phyloP scores from a whole-genome alignment of 2,113 vertebrate species.

The Hassar affinis region DNA sequence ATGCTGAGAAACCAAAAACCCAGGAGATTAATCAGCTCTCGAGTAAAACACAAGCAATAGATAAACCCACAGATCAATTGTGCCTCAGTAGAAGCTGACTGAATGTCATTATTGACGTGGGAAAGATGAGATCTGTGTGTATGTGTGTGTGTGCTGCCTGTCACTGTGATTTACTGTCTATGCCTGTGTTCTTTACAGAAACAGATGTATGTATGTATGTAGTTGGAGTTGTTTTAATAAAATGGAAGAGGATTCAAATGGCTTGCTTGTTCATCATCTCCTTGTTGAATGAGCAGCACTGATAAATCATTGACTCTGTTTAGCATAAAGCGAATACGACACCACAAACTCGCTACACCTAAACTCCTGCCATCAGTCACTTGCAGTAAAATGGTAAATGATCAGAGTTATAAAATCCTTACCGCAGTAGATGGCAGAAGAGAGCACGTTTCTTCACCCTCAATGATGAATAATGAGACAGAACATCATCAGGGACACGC shows the following conservation, averaged over 20 bases:
- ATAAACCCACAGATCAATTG: background rate
- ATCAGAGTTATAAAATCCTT: background rate
- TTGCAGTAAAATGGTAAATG: background rate
- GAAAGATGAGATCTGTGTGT: background rate
- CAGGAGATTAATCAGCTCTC: background rate
- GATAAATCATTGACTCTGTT: background rate
- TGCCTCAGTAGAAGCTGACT: background rate
- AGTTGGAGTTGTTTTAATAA: constrained; percentile 39
- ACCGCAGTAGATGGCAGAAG: background rate
- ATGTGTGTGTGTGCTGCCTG: background rate
- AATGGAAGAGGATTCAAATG: constrained; percentile 9
- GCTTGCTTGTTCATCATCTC: background rate
- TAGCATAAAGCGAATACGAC: background rate
- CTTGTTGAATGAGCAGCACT: background rate
- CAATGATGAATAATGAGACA: background rate
- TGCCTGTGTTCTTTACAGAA: constrained; percentile 39
- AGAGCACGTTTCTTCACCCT: background rate
- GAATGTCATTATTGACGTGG: background rate
- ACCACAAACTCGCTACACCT: background rate
- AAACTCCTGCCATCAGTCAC: background rate
- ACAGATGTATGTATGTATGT: background rate
- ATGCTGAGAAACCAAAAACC: background rate
- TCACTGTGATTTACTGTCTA: constrained; percentile 22
- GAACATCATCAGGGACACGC: background rate
- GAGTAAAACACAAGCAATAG: background rate